Base-by-base conservation (phyloP, 2,888 invertebrate species). In the Acleris sparsana region DNA sequence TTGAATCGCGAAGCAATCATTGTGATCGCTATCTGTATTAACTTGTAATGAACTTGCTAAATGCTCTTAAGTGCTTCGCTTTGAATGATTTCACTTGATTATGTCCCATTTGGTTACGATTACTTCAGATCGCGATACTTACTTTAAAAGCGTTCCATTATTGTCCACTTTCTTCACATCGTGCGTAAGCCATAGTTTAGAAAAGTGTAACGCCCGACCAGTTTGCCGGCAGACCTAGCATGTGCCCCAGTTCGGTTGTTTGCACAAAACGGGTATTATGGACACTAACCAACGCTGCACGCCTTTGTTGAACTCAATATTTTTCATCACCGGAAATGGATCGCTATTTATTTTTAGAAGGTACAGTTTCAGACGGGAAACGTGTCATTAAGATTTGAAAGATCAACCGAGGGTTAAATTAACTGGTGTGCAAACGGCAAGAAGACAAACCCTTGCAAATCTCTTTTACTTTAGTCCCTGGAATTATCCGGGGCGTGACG, bases 251-350 rank as follows among this genome's bases (percentile, higher is more conserved):
- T 82, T 87, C 71, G 71, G 72, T 74, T 82, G 84, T 85, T 86
- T 84, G 81, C 84, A 85, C 81, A 79, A 83, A 86, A 83, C 82
- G 74, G 80, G 83, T 80, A 79, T 73, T 71, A 79, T 80, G 79
- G 78, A 73, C 77, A 77, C 73, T 70, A 80, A 76, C 78, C 81
- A 78, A 78, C 77, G 76, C 75, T 72, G 71, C 73, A 73, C 71
- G 74, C 68, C 69, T 70, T 67, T 57, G 65, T 59, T 53, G 49
- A 69, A 68, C 68, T 68, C 64, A 51, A 67, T 70, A 69, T 68
- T 53, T 60, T 64, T 59, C 64, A 60, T 64, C 62, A 52, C 62
- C 63, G 67, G 63, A 61, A 59, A 67, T 63, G 53, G 49, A 69
- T 57, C 52, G 52, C 57, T 57, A 13, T 53, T 53, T 49, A 16